Base-by-base conservation (phyloP, 2,797 vertebrate species). In the Peromyscus attwateri region DNA sequence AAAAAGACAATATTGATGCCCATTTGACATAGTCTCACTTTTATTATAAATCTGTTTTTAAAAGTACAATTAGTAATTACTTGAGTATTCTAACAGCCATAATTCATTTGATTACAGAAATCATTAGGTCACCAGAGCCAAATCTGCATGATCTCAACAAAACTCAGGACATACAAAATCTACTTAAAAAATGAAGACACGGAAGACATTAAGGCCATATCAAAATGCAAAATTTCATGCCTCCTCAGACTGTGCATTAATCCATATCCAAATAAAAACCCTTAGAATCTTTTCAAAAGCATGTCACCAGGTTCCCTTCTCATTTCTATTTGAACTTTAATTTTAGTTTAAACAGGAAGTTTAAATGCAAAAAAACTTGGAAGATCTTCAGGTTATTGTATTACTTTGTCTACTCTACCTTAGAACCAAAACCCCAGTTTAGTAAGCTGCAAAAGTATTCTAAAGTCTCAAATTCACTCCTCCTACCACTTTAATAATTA, bases 1-100 rank as follows among this genome's bases (percentile, higher is more conserved):
- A 71, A 96, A 97, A 90, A 97, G 85, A 92, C 75, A 98, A 97
- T 96, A 96, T 87, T 96, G 95, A 95, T 96, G 85, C 66, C 93
- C 88, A 96, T 93, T 84, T 98, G 96, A 96, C 95, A 97, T 95
- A 88, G 88, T 93, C 91, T 82, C 87, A 95, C 88, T 95, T 97
- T 91, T 91, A 84, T 76, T 95, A 94, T 57, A 97, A 93, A 79
- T 13, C 79, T 91, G 52, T 80, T 97, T 98, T 98, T 95, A 10
- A 96, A 97, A 95, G 0, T 34, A 88, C 94, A 92, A 37, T 34
- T n/a, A 92, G 77, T 52, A 95, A 96, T 96, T 95, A 93, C 31
- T 90, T 73, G 31, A 79, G 87, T 71, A 97, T 95, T 96, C n/a
- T 91, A 93, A 87, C 92, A 94, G 71, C 3, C 55, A 96, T 92